A percentile compares a stretch with the other conserved stretches of the same genome.
phyloP scores from a whole-genome alignment of 2,797 vertebrate species.

The Leptatherina wallacei region DNA sequence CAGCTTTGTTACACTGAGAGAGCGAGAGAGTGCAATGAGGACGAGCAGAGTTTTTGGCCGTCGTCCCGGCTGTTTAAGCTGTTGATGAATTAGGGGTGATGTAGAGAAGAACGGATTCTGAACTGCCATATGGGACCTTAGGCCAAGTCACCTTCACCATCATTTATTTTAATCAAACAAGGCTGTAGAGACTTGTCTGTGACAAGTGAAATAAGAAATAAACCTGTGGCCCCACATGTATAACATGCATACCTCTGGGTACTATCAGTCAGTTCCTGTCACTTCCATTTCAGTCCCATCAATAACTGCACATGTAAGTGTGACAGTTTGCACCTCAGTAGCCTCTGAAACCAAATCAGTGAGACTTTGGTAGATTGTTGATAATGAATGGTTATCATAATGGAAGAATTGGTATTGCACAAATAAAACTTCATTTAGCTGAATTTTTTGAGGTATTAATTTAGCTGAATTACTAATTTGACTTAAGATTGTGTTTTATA shows the following conservation, averaged over 20 bases:
- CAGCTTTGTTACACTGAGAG: slow-evolving; percentile 62
- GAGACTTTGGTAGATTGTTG: no score
- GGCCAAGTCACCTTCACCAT: slow-evolving; percentile 70
- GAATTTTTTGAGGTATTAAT: no score
- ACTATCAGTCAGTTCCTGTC: slow-evolving; percentile 44
- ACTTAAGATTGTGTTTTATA: no score
- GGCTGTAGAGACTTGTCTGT: slow-evolving; percentile 64
- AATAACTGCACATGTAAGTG: slow-evolving; percentile 1
- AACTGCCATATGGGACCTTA: slow-evolving; percentile 65
- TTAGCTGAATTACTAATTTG: no score
- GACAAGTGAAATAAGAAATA: slow-evolving; percentile 65
- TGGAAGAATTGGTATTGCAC: no score
- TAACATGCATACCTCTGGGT: slow-evolving; percentile 30
- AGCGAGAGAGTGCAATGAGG: slow-evolving; percentile 40
- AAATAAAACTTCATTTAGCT: no score
- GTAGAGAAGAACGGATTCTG: slow-evolving; percentile 69
- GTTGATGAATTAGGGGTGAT: slow-evolving; percentile 74
- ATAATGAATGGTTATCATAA: no score
- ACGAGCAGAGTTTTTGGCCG: slow-evolving; percentile 65
- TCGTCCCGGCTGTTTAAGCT: slow-evolving; percentile 66
- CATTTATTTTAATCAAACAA: slow-evolving; percentile 73
- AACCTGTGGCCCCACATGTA: slow-evolving; percentile 45
- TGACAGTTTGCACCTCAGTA: slow-evolving; percentile 19
- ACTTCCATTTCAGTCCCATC: slow-evolving; percentile 36
- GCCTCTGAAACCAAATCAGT: neutral